Evolutionary conservation across 2,797 vertebrate genomes (phyloP).

Genomic region (Coracias cyanogaster): DNA sequence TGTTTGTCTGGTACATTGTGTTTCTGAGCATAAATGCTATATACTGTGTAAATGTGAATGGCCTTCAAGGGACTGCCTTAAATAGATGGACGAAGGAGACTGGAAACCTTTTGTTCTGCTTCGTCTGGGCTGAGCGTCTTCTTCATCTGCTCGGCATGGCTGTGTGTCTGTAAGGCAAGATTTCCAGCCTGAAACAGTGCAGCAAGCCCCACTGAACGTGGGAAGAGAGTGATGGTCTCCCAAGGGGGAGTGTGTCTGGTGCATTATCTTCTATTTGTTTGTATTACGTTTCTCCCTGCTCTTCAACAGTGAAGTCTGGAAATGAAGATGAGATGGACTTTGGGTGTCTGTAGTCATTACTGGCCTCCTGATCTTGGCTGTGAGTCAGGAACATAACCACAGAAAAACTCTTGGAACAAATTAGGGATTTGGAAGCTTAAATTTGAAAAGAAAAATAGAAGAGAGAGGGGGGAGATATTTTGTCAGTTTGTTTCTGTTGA

Average conservation of each 20-base stretch:
- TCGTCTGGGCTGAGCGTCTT: accelerated
- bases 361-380: constrained; percentile 27
- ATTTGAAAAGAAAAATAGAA: neutral
- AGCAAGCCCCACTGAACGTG: constrained; percentile 46
- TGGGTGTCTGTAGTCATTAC: neutral
- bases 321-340: neutral
- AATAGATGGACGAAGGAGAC: neutral
- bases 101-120: constrained; percentile 15
- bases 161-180: neutral
- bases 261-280: constrained; percentile 38
- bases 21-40: neutral
- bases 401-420: constrained; percentile 9
- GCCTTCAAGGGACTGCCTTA: neutral
- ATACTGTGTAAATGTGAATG: neutral
- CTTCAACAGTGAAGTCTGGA: neutral
- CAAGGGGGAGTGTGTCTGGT: neutral
- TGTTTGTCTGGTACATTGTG: neutral
- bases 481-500: neutral
- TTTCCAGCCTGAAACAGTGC: constrained; percentile 1
- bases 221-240: constrained; percentile 13
- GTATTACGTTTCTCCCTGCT: neutral
- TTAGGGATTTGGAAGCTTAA: neutral
- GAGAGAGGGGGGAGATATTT: neutral
- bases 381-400: constrained; percentile 2
- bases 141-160: neutral